Percentiles rank a stretch among this genome's conserved stretches.
These are phyloP conservation scores for Dendronephthya gigantea DNA, from an alignment of 64 coral and sea anemone genomes.

Conservation along the genomic window DNA sequence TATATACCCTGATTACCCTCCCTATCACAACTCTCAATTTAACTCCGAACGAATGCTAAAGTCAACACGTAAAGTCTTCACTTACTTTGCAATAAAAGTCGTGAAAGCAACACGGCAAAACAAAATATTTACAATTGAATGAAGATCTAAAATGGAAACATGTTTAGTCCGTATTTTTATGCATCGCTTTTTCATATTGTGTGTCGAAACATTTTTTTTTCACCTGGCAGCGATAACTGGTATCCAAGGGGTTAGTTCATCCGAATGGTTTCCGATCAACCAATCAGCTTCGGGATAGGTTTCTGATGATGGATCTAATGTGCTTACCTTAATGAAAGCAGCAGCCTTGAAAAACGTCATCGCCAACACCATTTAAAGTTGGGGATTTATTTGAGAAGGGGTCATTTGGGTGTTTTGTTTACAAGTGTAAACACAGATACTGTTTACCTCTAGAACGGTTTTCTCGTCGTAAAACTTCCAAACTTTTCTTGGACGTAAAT, in stretches of 20 bases:
- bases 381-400: no score
- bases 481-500: constrained; percentile 77
- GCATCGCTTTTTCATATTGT: background rate
- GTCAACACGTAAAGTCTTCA: no score
- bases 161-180: no score
- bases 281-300: constrained; percentile 64
- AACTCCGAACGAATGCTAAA: background rate
- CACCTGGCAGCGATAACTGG: constrained; percentile 90
- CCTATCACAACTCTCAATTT: background rate
- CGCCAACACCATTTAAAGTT: background rate
- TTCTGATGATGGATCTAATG: constrained; percentile 57
- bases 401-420: no score
- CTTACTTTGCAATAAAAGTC: constrained; percentile 67
- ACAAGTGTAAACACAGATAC: no score
- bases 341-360: no score
- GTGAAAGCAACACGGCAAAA: constrained; percentile 62
- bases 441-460: constrained; percentile 60
- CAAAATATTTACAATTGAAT: constrained; percentile 50
- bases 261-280: constrained; percentile 97
- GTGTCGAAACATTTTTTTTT: background rate
- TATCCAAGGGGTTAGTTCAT: constrained; percentile 97
- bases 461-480: constrained; percentile 67
- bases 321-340: constrained; percentile 60
- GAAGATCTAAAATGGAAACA: constrained; percentile 42
- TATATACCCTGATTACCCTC: no score